These are phyloP conservation scores for Therioaphis trifolii DNA, from an alignment of 2,888 invertebrate genomes.

Conservation along the genomic window DNA sequence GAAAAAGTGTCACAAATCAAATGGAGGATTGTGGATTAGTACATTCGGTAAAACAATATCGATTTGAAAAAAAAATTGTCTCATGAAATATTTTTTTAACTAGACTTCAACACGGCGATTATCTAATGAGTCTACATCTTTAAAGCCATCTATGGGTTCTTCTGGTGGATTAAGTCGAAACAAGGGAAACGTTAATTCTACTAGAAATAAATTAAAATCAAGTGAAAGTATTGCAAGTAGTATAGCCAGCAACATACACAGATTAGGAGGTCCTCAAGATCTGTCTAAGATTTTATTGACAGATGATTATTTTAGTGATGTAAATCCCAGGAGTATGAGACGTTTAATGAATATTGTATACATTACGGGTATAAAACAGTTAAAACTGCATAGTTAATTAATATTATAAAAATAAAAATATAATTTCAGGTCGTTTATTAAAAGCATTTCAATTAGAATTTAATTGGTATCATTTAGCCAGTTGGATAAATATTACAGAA, in stretches of 20 bases:
- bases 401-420: neutral
- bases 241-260: conserved; percentile 87
- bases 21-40: conserved; percentile 59
- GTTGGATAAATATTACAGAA: conserved; percentile 98
- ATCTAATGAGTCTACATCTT: conserved; percentile 61
- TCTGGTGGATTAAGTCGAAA: conserved; percentile 55
- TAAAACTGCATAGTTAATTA: neutral
- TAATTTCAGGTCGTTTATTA: conserved; percentile 84
- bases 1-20: conserved; percentile 69
- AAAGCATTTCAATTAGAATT: conserved; percentile 99
- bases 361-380: conserved; percentile 79
- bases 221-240: conserved; percentile 93
- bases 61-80: neutral
- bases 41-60: conserved; percentile 49
- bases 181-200: conserved; percentile 58
- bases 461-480: conserved; percentile 97
- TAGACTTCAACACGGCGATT: conserved; percentile 60
- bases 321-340: conserved; percentile 96
- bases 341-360: conserved; percentile 97
- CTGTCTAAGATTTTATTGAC: conserved; percentile 88
- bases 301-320: conserved; percentile 98
- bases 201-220: conserved; percentile 76
- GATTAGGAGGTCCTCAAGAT: conserved; percentile 80
- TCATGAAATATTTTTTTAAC: neutral
- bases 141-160: conserved; percentile 53